Evolutionary conservation across 2,797 vertebrate genomes (phyloP), one percentile per base, ranked within the genome.

Genomic region (Meda fulgida): DNA sequence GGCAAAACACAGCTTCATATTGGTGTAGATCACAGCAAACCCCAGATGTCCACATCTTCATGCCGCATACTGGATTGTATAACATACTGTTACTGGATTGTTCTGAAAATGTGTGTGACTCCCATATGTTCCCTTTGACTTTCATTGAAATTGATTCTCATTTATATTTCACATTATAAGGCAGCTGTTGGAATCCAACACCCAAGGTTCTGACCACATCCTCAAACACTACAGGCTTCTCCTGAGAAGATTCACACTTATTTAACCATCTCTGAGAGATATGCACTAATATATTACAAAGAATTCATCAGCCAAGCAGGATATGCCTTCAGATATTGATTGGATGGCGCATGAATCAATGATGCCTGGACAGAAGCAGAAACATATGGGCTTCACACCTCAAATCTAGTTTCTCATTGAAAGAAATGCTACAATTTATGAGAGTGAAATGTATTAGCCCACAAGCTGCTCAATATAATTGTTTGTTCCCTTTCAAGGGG

Each of bases 291-390:
- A 70, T 8, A 83, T 80, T 72, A 19, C 34, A 55, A 73, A 78
- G 48, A 53, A 71, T 84, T 82, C 67, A 84, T 87, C 84, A 84
- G 51, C 72, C 85, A 43, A 55, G 65, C 46, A 48, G 77, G 83
- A 34, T 81, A 82, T 71, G 84, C 53, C 63, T 83, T 40, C 60
- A 81, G 78, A 69, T 81, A 89, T 87, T 87, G 88, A 89, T 84
- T 67, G 48, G 60, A 78, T 84, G 88, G 83, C 43, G 21, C 78
- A 84, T 40, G 48, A 89, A 89, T 89, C 86, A 34, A 88, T 89
- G 84, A n/a, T 69, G 36, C 63, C 77, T 86, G 70, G 66, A 81
- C 84, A 69, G 77, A 82, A 55, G 34, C 38, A 14, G n/a, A 65
- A 63, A 80, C 71, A 60, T 36, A 31, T 58, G 36, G 36, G 63